Evolutionary conservation across 2,113 vertebrate species (phyloP).

Genomic region (Isurus oxyrinchus): DNA sequence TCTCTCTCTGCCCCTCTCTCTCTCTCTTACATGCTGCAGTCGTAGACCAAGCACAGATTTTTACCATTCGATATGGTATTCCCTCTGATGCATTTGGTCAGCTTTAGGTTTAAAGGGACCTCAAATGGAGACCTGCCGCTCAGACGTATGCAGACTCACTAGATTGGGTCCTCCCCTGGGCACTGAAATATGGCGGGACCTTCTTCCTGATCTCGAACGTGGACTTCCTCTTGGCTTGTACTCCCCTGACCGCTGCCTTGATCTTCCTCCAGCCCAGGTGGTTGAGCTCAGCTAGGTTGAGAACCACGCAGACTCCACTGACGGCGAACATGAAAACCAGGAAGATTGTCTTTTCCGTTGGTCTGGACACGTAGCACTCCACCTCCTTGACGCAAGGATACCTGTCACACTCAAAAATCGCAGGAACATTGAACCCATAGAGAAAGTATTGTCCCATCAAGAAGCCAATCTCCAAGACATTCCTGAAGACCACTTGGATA

Average conservation of each 20-base stretch:
- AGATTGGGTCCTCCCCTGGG: constrained; percentile 73
- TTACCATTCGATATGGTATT: background rate
- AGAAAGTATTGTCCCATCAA: constrained; percentile 78
- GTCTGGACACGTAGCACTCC: constrained; percentile 81
- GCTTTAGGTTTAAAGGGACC: background rate
- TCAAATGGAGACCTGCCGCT: constrained; percentile 35
- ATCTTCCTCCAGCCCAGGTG: constrained; percentile 83
- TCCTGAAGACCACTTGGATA: constrained; percentile 82
- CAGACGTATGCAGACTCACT: constrained; percentile 77
- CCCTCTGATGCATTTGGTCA: background rate
- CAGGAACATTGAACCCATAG: constrained; percentile 75
- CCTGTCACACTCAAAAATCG: constrained; percentile 73
- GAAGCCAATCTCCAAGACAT: constrained; percentile 78
- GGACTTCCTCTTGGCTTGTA: constrained; percentile 69
- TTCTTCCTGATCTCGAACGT: constrained; percentile 68
- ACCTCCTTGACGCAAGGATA: constrained; percentile 82
- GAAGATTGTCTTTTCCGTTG: constrained; percentile 80
- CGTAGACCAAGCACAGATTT: background rate
- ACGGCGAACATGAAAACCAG: constrained; percentile 86
- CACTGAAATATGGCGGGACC: constrained; percentile 57
- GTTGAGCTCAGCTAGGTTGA: constrained; percentile 85
- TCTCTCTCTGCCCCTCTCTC: background rate
- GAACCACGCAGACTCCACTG: constrained; percentile 78
- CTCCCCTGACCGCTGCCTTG: constrained; percentile 69
- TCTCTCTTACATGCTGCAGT: background rate